Percentiles rank a stretch among this genome's conserved stretches.
Evolutionary conservation across 2,113 vertebrate genomes (phyloP).

Genomic region (Camelus bactrianus): DNA sequence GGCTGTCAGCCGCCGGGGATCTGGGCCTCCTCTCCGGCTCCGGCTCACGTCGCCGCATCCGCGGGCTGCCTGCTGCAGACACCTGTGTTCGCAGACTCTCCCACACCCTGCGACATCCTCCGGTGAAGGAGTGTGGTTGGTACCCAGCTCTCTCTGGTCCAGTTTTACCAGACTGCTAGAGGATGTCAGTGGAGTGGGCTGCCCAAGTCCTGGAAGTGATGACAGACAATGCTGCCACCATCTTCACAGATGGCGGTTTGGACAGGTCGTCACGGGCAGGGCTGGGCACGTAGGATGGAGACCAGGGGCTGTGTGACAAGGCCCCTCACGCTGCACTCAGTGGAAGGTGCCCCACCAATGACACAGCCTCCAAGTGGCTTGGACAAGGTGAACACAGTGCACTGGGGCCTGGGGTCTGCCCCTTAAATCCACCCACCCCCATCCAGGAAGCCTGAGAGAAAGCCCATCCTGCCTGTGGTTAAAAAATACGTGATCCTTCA

Average conservation of each 20-base stretch:
- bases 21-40: constrained; percentile 59
- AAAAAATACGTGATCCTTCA: no score
- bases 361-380: constrained; percentile 60
- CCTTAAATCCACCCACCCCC: no score
- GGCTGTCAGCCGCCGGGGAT: constrained; percentile 74
- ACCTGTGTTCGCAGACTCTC: constrained; percentile 68
- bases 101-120: constrained; percentile 54
- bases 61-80: constrained; percentile 60
- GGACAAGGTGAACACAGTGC: constrained; percentile 52
- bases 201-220: neutral
- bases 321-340: constrained; percentile 58
- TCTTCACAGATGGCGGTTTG: constrained; percentile 61
- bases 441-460: neutral
- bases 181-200: constrained; percentile 51
- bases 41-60: neutral
- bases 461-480: accelerated
- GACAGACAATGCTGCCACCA: constrained; percentile 59
- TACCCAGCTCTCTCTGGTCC: constrained; percentile 39
- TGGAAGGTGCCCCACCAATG: constrained; percentile 71
- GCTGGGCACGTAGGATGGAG: no score
- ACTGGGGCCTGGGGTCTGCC: neutral
- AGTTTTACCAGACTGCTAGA: constrained; percentile 68
- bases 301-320: neutral
- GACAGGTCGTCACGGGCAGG: constrained; percentile 52
- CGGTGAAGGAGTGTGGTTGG: constrained; percentile 60